Conservation (phyloP, 2,797 vertebrate genomes). For the Rhynchotus rufescens region DNA sequence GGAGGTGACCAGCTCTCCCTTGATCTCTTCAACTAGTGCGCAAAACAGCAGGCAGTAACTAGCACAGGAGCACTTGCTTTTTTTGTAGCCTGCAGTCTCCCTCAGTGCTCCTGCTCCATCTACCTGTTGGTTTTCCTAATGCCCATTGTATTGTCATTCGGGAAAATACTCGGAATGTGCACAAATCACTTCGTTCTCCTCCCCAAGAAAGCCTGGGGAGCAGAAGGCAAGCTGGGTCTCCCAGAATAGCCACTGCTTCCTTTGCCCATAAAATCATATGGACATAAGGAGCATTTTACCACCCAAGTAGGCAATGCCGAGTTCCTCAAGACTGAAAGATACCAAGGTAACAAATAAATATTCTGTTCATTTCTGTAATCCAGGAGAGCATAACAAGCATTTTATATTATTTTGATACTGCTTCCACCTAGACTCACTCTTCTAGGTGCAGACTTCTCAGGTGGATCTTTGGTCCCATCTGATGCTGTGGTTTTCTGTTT, state of each 20-base stretch:
- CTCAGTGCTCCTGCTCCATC: conserved; percentile 63
- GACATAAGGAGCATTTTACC: background rate
- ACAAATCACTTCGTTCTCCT: background rate
- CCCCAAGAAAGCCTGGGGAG: background rate
- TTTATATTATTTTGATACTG: background rate
- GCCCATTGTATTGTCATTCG: background rate
- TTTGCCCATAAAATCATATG: background rate
- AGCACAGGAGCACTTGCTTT: conserved; percentile 61
- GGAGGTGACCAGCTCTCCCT: conserved; percentile 69
- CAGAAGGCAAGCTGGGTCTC: background rate
- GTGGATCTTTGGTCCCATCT: background rate
- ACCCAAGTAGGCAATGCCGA: background rate
- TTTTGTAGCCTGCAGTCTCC: conserved; percentile 70
- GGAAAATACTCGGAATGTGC: background rate
- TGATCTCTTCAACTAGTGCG: conserved; percentile 57
- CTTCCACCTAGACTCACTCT: background rate
- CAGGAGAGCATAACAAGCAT: background rate
- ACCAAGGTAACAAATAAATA: background rate
- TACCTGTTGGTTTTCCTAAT: conserved; percentile 48
- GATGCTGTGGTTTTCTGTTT: background rate
- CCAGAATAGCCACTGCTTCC: background rate
- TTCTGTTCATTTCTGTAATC: background rate
- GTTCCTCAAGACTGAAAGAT: background rate
- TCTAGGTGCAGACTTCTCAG: background rate
- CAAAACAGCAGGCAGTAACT: conserved; percentile 49